Conservation (phyloP, 2,888 invertebrate genomes). For the Priocnemis perturbator region DNA sequence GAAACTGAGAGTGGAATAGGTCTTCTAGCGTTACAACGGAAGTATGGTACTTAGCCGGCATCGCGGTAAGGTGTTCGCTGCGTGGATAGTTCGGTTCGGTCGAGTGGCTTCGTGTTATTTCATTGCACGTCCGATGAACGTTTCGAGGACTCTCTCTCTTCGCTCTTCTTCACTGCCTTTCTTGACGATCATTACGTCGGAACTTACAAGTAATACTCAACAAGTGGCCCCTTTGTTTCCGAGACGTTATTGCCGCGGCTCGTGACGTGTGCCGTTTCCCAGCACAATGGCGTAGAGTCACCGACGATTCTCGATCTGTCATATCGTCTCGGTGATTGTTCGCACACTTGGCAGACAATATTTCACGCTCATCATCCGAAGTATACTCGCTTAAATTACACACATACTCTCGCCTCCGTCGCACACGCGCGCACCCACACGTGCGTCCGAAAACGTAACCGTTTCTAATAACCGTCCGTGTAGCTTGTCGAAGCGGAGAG, state of each 20-base stretch:
- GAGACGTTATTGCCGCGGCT: neutral
- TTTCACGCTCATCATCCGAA: neutral
- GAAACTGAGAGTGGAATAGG: too few species aligned
- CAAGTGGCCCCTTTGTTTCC: constrained; percentile 16
- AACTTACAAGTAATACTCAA: constrained; percentile 15
- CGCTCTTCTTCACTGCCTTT: too few species aligned
- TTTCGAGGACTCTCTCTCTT: too few species aligned
- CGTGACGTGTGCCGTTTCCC: too few species aligned
- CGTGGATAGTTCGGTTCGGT: constrained; percentile 9
- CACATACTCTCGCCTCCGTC: neutral
- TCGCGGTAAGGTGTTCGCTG: too few species aligned
- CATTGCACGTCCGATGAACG: neutral
- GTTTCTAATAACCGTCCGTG: constrained; percentile 13
- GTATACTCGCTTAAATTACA: neutral
- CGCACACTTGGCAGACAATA: neutral
- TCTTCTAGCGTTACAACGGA: too few species aligned
- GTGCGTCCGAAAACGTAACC: too few species aligned
- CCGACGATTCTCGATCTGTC: too few species aligned
- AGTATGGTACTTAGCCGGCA: too few species aligned
- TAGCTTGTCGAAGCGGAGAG: constrained; percentile 7
- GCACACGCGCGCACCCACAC: neutral
- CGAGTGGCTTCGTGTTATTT: neutral
- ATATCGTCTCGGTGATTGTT: too few species aligned
- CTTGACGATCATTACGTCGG: constrained; percentile 5
- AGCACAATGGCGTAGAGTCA: too few species aligned